A percentile compares a stretch with the other conserved stretches of the same genome.
Evolutionary conservation across 2,113 vertebrate species (phyloP).

Genomic region (Aldabrachelys gigantea): DNA sequence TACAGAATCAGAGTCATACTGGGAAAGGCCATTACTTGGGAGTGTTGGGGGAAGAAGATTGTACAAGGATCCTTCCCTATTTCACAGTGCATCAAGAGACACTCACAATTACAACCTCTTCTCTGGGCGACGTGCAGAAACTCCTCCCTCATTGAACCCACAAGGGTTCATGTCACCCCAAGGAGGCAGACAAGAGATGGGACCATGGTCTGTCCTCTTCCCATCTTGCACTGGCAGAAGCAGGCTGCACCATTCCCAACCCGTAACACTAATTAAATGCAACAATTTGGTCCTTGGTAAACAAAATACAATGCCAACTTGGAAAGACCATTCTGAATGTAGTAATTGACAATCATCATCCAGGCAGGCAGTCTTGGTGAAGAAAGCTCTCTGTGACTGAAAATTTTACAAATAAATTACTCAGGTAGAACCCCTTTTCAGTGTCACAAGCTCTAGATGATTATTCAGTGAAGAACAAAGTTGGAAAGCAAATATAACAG

Average conservation of each 20-base stretch:
- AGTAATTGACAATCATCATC: constrained; percentile 26
- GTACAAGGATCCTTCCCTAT: background rate
- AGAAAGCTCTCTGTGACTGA: constrained; percentile 6
- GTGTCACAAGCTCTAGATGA: constrained; percentile 47
- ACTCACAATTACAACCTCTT: background rate
- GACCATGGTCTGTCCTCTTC: background rate
- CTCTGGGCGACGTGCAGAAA: background rate
- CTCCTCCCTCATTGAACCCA: accelerated
- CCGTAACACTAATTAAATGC: background rate
- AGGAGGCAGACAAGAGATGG: background rate
- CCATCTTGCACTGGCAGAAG: background rate
- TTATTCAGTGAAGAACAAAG: constrained; percentile 65
- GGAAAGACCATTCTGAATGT: background rate
- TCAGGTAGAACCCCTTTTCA: constrained; percentile 39
- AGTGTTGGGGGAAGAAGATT: background rate
- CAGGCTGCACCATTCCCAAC: background rate
- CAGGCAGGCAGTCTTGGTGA: background rate
- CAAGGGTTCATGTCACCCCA: background rate
- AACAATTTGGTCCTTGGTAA: background rate
- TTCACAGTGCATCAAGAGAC: background rate
- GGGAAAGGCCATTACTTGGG: background rate
- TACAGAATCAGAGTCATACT: background rate
- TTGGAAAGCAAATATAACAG: constrained; percentile 57
- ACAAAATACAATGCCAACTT: background rate
- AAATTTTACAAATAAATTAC: constrained; percentile 21